These are phyloP conservation scores for Clivina fossor DNA, from an alignment of 2,888 invertebrate genomes.

Conservation along the genomic window DNA sequence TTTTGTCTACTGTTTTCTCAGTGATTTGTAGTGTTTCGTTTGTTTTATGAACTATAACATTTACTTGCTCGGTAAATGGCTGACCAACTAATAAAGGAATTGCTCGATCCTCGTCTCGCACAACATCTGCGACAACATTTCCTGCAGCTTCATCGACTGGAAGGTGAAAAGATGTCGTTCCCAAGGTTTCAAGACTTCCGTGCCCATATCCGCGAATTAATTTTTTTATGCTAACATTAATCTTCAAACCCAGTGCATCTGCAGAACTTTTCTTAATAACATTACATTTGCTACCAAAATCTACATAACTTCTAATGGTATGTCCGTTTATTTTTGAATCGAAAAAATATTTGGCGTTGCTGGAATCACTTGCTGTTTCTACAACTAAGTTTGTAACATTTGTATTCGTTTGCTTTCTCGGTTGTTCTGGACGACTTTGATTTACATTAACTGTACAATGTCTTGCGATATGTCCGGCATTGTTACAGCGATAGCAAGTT, in stretches of 20 bases:
- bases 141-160: slow-evolving; percentile 35
- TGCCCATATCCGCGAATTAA: slow-evolving; percentile 35
- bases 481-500: no score
- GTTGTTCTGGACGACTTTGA: no score
- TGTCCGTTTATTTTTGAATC: slow-evolving; percentile 6
- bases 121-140: slow-evolving; percentile 33
- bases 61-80: slow-evolving; percentile 37
- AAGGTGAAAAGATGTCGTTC: slow-evolving; percentile 26
- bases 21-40: neutral
- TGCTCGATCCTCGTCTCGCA: slow-evolving; percentile 35
- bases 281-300: slow-evolving; percentile 14
- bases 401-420: neutral
- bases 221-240: neutral
- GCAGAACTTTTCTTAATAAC: neutral
- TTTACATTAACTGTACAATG: no score
- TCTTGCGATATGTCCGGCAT: neutral
- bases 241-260: neutral
- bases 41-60: slow-evolving; percentile 35
- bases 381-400: neutral
- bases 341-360: slow-evolving; percentile 15
- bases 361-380: neutral
- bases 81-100: slow-evolving; percentile 38
- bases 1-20: neutral
- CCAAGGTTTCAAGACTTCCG: slow-evolving; percentile 32
- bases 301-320: neutral